Conservation (phyloP, 2,113 vertebrate genomes). For the Arothron firmamentum region DNA sequence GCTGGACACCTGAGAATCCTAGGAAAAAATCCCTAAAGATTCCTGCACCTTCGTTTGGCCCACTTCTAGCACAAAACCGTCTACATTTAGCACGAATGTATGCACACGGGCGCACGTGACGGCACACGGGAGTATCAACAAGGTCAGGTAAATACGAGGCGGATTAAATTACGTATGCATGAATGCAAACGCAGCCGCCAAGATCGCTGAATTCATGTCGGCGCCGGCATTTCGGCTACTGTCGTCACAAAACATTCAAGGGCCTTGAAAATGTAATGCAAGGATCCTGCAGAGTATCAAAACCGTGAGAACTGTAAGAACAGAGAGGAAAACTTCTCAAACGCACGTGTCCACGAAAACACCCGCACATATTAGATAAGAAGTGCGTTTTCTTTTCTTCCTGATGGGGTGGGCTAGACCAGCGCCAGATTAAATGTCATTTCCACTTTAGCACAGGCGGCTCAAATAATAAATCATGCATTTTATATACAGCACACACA, state of each 20-base stretch:
- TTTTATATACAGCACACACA: constrained; percentile 45
- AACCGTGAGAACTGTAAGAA: neutral
- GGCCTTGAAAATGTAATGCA: constrained; percentile 12
- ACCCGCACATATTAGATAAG: constrained; percentile 70
- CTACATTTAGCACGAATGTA: constrained; percentile 1
- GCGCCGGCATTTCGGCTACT: too few relatives aligned
- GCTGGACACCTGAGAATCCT: neutral
- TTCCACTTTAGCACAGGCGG: constrained; percentile 69
- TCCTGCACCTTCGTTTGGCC: neutral
- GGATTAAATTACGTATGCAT: constrained; percentile 27
- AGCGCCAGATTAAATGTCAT: constrained; percentile 75
- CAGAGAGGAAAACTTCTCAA: constrained; percentile 4
- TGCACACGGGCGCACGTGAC: neutral
- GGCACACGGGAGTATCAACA: constrained; percentile 9
- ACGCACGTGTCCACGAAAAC: neutral
- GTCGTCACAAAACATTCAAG: too few relatives aligned
- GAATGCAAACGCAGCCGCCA: constrained; percentile 4
- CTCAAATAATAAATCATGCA: constrained; percentile 68
- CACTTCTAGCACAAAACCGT: neutral
- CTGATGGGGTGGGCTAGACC: constrained; percentile 19
- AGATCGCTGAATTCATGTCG: neutral
- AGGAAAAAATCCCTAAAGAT: neutral
- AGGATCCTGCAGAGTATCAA: neutral
- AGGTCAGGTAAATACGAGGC: constrained; percentile 20
- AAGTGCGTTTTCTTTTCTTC: constrained; percentile 53